A percentile compares a stretch with the other conserved stretches of the same genome.
Evolutionary conservation across 2,113 vertebrate genomes (phyloP).

Genomic region (Rhombomys opimus): DNA sequence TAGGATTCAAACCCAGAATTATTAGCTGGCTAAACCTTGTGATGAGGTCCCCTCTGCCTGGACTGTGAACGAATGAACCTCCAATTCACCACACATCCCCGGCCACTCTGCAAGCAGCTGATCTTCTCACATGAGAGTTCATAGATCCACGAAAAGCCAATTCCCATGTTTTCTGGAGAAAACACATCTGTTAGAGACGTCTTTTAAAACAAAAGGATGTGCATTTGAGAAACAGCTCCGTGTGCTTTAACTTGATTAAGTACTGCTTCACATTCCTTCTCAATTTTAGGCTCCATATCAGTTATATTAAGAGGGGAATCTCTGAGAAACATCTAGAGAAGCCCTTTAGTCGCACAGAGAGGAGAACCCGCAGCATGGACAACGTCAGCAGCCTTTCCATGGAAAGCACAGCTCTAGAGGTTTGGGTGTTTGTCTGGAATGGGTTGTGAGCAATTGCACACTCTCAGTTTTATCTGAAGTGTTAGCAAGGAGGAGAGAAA

Average conservation of each 20-base stretch:
- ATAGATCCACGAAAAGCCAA: neutral
- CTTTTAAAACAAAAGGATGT: constrained; percentile 10
- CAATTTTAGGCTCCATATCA: neutral
- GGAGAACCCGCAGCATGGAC: neutral
- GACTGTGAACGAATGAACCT: neutral
- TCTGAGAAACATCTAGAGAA: neutral
- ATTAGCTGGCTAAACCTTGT: neutral
- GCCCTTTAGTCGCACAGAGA: neutral
- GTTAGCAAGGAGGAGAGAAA: neutral
- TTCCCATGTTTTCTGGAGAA: neutral
- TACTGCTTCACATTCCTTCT: neutral
- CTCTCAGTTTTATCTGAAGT: neutral
- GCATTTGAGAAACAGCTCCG: neutral
- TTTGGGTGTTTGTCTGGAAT: neutral
- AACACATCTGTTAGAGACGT: neutral
- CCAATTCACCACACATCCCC: neutral
- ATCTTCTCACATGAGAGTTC: neutral
- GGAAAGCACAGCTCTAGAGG: neutral
- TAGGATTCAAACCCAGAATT: neutral
- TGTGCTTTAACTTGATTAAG: neutral
- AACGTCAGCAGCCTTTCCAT: neutral
- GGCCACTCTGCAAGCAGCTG: neutral
- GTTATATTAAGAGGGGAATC: neutral
- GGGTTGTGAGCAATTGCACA: neutral
- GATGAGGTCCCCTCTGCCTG: neutral